Evolutionary conservation across 2,113 vertebrate genomes (phyloP).

Genomic region (Tragulus kanchil): DNA sequence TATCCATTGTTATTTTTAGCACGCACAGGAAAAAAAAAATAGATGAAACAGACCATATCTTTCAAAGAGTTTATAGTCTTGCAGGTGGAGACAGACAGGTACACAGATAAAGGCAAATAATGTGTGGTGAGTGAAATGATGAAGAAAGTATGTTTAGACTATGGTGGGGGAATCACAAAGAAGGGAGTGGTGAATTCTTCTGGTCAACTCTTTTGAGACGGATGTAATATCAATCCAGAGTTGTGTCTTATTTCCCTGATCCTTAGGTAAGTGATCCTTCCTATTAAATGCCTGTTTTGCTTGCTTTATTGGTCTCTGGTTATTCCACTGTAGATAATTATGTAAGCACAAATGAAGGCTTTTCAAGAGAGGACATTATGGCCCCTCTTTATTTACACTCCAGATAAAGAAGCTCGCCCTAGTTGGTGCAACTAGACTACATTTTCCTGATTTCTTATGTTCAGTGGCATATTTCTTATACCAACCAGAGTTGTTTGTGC

Average conservation of each 20-base stretch:
- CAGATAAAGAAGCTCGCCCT: constrained; percentile 46
- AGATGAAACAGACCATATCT: constrained; percentile 5
- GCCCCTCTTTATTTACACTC: constrained; percentile 49
- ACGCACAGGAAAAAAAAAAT: background rate
- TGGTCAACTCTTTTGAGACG: constrained; percentile 71
- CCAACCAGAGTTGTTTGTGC: constrained; percentile 14
- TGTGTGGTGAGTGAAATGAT: background rate
- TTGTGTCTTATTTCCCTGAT: constrained; percentile 78
- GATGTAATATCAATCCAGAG: constrained; percentile 79
- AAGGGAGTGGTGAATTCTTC: constrained; percentile 67
- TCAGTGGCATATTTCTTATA: background rate
- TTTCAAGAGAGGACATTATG: background rate
- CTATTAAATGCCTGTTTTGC: constrained; percentile 71
- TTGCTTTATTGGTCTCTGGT: constrained; percentile 68
- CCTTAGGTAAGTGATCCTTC: constrained; percentile 73
- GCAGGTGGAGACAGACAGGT: constrained; percentile 59
- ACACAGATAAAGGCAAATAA: constrained; percentile 50
- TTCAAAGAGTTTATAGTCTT: constrained; percentile 8
- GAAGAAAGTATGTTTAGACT: background rate
- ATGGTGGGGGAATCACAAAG: background rate
- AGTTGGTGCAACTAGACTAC: constrained; percentile 16
- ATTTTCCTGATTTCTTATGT: constrained; percentile 37
- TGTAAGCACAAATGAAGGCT: constrained; percentile 51
- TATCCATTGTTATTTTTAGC: background rate
- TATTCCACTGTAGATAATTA: constrained; percentile 65